Evolutionary conservation across 2,113 vertebrate genomes (phyloP).

Genomic region (Philantomba maxwellii): DNA sequence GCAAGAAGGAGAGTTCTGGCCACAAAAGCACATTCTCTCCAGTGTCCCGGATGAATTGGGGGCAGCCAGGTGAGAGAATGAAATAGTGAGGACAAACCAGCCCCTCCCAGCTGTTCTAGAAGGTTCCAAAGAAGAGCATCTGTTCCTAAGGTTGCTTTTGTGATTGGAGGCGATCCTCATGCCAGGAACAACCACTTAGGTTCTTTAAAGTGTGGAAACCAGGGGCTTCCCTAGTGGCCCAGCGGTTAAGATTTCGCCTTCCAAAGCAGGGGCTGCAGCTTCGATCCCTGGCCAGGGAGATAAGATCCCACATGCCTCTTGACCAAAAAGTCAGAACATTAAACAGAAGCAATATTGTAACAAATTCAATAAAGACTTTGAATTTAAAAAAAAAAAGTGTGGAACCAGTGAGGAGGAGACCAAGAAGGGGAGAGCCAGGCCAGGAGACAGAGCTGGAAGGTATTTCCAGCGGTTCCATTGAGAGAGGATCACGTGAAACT

Average conservation of each 20-base stretch:
- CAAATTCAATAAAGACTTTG: background rate
- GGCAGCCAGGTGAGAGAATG: background rate
- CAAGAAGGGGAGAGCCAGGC: background rate
- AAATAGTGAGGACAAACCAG: background rate
- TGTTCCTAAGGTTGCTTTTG: background rate
- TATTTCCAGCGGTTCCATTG: background rate
- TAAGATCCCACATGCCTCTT: background rate
- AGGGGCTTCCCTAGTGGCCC: background rate
- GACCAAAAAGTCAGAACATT: background rate
- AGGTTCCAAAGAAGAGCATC: background rate
- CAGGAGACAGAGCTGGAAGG: background rate
- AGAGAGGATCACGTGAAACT: rapidly evolving
- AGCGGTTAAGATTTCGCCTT: background rate
- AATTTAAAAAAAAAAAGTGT: background rate
- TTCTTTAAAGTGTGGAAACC: background rate
- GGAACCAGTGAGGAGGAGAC: background rate
- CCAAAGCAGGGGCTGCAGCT: background rate
- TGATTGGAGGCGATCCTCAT: background rate
- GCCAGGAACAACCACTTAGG: background rate
- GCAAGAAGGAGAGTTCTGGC: background rate
- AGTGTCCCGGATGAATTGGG: rapidly evolving
- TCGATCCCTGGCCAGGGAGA: background rate
- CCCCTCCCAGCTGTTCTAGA: background rate
- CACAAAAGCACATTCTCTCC: background rate
- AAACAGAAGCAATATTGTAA: background rate